Evolutionary conservation across 2,113 vertebrate genomes (phyloP), one percentile per base, ranked within the genome.

Genomic region (Pygoscelis antarcticus): DNA sequence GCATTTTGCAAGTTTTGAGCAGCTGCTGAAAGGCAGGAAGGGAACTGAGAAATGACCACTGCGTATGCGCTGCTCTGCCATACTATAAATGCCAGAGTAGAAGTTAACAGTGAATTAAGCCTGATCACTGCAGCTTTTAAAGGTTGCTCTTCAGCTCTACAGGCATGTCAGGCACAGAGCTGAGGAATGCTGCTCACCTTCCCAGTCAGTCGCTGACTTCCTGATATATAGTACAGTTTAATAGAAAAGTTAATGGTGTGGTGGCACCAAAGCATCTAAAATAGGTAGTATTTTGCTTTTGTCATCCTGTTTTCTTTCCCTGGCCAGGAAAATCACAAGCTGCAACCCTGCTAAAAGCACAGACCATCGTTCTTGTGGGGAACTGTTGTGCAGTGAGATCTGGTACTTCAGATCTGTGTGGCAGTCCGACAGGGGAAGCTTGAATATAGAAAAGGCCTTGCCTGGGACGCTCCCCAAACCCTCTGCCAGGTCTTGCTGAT

Each of bases 21-120:
- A 46, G 88, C 81, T 75, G 74, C 74, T 60, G 72, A 78, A 94
- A 75, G 65, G 74, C 87, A 85, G 61, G 66, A 68, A 89, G 27
- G 54, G 62, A 95, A 54, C 60, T 30, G 69, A 72, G 49, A 83
- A 79, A 87, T 40, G n/a, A 89, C 84, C 74, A 14, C 44, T 75
- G 77, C 36, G 27, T 29, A 16, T 0, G 0, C 0, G 2, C 36
- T 81, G 78, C 47, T 81, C 30, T 47, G 64, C 38, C 58, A 62
- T 16, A 36, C 7, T 19, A 6, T 42, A 40, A 68, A 70, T 0
- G 0, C n/a, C 62, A 66, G 17, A 57, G 22, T 16, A 68, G 49
- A 62, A 90, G 23, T 14, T 27, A 52, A 64, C 23, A 65, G 46
- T 7, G 62, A 72, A 54, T 49, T 58, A 38, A 94, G 38, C 18